Conservation (phyloP, 2,113 vertebrate genomes). For the Dascyllus trimaculatus region DNA sequence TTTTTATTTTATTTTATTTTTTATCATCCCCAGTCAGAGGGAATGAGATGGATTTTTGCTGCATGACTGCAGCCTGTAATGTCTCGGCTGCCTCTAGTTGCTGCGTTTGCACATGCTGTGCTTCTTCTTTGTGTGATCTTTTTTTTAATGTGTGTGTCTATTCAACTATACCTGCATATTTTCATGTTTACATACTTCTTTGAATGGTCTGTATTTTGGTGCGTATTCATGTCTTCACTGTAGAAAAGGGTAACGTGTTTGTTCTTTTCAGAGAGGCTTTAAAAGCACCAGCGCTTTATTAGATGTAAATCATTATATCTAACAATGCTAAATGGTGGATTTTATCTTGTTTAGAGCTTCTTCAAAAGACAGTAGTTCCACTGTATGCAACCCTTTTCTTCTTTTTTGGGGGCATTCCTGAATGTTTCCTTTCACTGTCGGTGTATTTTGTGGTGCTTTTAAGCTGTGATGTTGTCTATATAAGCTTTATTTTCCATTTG, state of each 20-base stretch:
- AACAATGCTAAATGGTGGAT: conserved; percentile 25
- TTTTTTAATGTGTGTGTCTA: conserved; percentile 6
- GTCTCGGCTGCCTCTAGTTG: conserved; percentile 56
- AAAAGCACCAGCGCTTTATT: conserved; percentile 19
- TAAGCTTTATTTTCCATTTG: conserved; percentile 5
- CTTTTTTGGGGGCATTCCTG: not conserved
- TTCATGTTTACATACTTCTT: conserved; percentile 38
- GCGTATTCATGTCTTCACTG: conserved; percentile 5
- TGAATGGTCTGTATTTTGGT: conserved; percentile 15
- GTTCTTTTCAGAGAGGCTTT: conserved; percentile 16
- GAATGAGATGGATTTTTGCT: conserved; percentile 54
- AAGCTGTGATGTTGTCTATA: not conserved
- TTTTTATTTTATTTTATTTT: conserved; percentile 31
- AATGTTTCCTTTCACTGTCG: conserved; percentile 1
- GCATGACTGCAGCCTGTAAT: conserved; percentile 57
- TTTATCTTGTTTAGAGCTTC: conserved; percentile 26
- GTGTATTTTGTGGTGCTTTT: not conserved
- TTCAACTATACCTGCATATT: conserved; percentile 43
- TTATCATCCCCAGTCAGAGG: conserved; percentile 34
- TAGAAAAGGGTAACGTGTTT: not conserved
- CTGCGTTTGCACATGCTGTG: conserved; percentile 55
- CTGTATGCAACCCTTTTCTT: conserved; percentile 8
- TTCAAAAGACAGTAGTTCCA: conserved; percentile 18
- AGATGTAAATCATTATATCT: conserved; percentile 23
- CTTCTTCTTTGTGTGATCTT: conserved; percentile 24